Conservation (phyloP, 2,888 invertebrate genomes). For the Lasius platythorax region DNA sequence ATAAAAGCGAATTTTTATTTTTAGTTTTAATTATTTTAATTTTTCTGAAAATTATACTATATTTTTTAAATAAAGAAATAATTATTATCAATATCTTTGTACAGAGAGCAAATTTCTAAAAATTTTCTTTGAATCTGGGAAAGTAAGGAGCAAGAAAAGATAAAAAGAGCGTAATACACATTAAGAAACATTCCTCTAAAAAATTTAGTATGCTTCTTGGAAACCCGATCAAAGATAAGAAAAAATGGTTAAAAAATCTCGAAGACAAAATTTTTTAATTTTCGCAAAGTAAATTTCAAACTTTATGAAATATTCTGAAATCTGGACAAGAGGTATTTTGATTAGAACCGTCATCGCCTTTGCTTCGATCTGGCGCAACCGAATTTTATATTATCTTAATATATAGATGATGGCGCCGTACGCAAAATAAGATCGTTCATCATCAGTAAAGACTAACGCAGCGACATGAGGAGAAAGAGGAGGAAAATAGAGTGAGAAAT, state of each 20-base stretch:
- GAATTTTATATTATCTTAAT: constrained; percentile 26
- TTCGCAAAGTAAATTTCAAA: neutral
- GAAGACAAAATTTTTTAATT: neutral
- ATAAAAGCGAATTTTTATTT: neutral
- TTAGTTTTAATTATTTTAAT: neutral
- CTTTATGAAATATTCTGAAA: constrained; percentile 3
- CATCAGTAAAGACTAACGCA: constrained; percentile 64
- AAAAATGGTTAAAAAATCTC: neutral
- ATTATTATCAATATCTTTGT: neutral
- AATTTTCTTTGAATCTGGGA: neutral
- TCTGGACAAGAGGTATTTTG: neutral
- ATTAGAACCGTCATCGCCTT: neutral
- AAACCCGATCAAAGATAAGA: neutral
- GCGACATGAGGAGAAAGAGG: constrained; percentile 40
- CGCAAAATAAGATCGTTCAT: constrained; percentile 65
- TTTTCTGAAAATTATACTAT: neutral
- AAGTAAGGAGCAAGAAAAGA: neutral
- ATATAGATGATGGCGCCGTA: neutral
- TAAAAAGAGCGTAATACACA: neutral
- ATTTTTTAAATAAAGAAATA: neutral
- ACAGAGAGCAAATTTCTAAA: neutral
- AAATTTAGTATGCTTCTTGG: neutral
- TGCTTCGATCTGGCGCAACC: neutral
- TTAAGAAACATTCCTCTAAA: neutral
- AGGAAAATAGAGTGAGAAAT: constrained; percentile 57